Evolutionary conservation across 2,888 invertebrate species (phyloP), one percentile per base, ranked within the genome.

Genomic region (Perithous albicinctus): DNA sequence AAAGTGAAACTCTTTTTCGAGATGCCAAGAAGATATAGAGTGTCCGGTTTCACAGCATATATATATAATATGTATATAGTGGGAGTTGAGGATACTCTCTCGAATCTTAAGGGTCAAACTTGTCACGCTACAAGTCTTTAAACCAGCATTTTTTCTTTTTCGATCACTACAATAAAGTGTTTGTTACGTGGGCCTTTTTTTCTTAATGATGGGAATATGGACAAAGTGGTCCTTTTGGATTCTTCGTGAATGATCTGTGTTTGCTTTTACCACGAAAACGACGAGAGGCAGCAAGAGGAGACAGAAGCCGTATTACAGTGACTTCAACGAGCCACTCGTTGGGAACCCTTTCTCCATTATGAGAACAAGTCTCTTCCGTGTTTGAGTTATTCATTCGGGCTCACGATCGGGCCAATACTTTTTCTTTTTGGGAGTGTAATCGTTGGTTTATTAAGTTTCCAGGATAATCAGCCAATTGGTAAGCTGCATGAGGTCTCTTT

Each of bases 211-310:
- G 51, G 12, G 32, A 67, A 51, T 51, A 23, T 26, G 6, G 35
- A 12, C 20, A 18, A n/a, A 26, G 26, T 23, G n/a, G n/a, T n/a
- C n/a, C n/a, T n/a, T n/a, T 41, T 18, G 2, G 26, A 12, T 41
- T 38, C 26, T 46, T 26, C 43, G 7, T 15, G 23, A 15, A 67
- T 51, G 18, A 48, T 67, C 67, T 3, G 32, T 67, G 67, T 67
- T 67, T 67, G 32, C 67, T 67, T 67, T 51, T 51, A 51, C 67
- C 51, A 67, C 51, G 51, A n/a, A n/a, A n/a, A n/a, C n/a, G n/a
- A n/a, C n/a, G 43, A 43, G 15, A 43, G 15, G 51, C 35, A 46
- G 26, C 35, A 51, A 51, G 46, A 20, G 51, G 18, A 12, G 7
- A 12, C 29, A 32, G 32, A 12, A 56, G 32, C 56, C 15, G 15